These are phyloP conservation scores for Drosophila nigrodunni DNA, from an alignment of 1,140 invertebrate genomes.

Conservation along the genomic window DNA sequence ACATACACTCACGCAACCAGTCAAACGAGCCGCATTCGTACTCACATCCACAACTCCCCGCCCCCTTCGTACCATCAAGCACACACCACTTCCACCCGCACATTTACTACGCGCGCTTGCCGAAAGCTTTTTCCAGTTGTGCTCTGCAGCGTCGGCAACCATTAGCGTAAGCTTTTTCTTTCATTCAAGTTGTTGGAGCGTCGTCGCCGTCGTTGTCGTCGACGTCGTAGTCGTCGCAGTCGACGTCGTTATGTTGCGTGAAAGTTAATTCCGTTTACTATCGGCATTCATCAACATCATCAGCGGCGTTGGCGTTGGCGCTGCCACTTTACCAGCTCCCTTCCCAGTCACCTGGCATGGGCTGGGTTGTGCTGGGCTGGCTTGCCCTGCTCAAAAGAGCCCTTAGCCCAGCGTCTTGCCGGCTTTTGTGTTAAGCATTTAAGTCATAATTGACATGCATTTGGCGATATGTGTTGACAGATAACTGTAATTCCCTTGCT, in stretches of 20 bases:
- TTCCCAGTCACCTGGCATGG: neutral
- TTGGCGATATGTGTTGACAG: conserved; percentile 76
- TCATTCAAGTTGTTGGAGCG: conserved; percentile 71
- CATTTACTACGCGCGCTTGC: conserved; percentile 79
- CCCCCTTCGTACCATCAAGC: conserved; percentile 3
- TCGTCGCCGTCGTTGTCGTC: conserved; percentile 21
- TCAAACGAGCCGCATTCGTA: conserved; percentile 39
- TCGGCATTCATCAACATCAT: conserved; percentile 81
- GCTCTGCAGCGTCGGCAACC: conserved; percentile 54
- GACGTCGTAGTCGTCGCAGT: conserved; percentile 38
- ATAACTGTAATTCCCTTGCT: conserved; percentile 61
- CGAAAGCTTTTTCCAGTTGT: conserved; percentile 66
- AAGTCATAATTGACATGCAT: conserved; percentile 81
- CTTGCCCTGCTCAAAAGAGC: too few relatives aligned
- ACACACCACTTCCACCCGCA: conserved; percentile 57
- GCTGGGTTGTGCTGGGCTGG: too few relatives aligned
- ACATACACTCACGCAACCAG: conserved; percentile 31
- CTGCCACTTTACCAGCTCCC: conserved; percentile 40
- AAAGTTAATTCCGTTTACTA: conserved; percentile 83
- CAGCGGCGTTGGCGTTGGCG: conserved; percentile 42
- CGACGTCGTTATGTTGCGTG: conserved; percentile 70
- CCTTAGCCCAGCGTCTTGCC: conserved; percentile 51
- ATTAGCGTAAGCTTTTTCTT: conserved; percentile 80
- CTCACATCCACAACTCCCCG: neutral
- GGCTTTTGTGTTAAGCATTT: conserved; percentile 75